phyloP scores from a whole-genome alignment of 2,797 vertebrate species.

The Mormyrops boulengeri region DNA sequence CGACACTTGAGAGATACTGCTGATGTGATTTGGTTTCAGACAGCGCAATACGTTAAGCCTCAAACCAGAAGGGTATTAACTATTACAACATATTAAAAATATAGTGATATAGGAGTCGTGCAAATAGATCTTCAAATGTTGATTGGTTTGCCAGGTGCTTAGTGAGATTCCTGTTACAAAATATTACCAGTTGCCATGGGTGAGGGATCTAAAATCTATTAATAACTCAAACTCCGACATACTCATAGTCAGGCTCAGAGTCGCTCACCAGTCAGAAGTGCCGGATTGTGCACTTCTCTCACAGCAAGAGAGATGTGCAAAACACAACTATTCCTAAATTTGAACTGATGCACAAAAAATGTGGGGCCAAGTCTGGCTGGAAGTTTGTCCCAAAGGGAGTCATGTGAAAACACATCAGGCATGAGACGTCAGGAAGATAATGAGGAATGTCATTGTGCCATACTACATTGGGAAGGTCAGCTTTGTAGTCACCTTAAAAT shows the following conservation, averaged over 20 bases:
- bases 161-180: not conserved
- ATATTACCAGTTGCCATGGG: slow-evolving; percentile 23
- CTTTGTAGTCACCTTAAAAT: not conserved
- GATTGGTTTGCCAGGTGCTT: not conserved
- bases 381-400: not conserved
- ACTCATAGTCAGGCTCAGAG: not conserved
- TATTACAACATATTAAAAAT: not conserved
- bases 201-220: not conserved
- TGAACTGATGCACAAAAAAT: not conserved
- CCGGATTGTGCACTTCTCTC: not conserved
- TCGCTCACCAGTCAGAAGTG: not conserved
- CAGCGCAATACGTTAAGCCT: not conserved
- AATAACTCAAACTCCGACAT: not conserved
- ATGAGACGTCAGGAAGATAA: not conserved
- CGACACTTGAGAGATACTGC: not conserved
- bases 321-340: not conserved
- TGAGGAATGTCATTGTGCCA: not conserved
- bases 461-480: not conserved
- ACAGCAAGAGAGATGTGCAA: not conserved
- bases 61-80: not conserved
- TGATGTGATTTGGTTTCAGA: not conserved
- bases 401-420: not conserved
- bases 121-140: not conserved
- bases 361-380: not conserved
- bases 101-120: not conserved